Percentiles rank a stretch among this genome's conserved stretches.
phyloP scores from a whole-genome alignment of 1,140 invertebrate species.

The Schmidtea mediterranea region DNA sequence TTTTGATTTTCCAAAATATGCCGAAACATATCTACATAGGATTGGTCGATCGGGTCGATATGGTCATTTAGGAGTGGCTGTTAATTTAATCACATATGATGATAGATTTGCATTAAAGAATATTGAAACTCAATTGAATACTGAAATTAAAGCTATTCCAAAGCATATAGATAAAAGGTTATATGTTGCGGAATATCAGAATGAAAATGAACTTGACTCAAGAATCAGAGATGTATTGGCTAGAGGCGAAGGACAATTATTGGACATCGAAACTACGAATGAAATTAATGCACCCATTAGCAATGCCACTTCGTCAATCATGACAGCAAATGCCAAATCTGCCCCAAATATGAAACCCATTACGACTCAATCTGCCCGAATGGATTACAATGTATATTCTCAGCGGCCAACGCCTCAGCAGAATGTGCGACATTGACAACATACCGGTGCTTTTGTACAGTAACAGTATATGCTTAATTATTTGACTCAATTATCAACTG shows the following conservation, averaged over 20 bases:
- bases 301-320: too few relatives aligned
- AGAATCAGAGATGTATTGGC: background rate
- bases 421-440: too few relatives aligned
- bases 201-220: conserved; percentile 12
- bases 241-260: background rate
- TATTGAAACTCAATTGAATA: conserved; percentile 90
- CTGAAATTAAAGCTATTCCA: conserved; percentile 95
- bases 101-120: conserved; percentile 55
- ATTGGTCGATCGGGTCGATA: conserved; percentile 94
- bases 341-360: too few relatives aligned
- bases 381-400: too few relatives aligned
- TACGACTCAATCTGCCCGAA: too few relatives aligned
- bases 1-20: conserved; percentile 99
- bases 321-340: too few relatives aligned
- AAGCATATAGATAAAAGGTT: conserved; percentile 84
- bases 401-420: too few relatives aligned
- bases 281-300: too few relatives aligned
- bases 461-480: too few relatives aligned
- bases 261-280: background rate
- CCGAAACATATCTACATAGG: conserved; percentile 93
- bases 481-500: too few relatives aligned
- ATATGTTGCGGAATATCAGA: conserved; percentile 56
- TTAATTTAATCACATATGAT: conserved; percentile 96
- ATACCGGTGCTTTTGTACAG: too few relatives aligned
- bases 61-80: conserved; percentile 90